Conservation (phyloP, 1,140 invertebrate species). For the Euura saliciscinereae region DNA sequence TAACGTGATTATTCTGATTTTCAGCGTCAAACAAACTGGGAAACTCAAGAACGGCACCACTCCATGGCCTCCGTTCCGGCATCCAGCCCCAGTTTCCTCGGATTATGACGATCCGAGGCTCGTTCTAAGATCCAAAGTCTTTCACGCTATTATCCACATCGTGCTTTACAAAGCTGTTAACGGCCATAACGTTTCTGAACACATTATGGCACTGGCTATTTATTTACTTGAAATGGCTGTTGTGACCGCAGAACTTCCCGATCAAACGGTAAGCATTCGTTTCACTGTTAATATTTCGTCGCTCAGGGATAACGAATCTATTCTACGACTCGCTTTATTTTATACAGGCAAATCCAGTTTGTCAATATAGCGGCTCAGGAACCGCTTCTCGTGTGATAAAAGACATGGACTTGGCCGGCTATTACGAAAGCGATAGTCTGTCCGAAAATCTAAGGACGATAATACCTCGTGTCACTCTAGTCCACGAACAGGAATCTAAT, state of each 20-base stretch:
- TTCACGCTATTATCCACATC: slow-evolving; percentile 85
- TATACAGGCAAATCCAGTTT: slow-evolving; percentile 52
- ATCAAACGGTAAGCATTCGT: slow-evolving; percentile 46
- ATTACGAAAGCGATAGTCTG: slow-evolving; percentile 79
- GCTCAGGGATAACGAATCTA: neutral
- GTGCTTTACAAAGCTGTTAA: slow-evolving; percentile 85
- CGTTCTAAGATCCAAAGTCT: slow-evolving; percentile 76
- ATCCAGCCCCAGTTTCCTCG: slow-evolving; percentile 68
- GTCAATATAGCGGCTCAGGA: slow-evolving; percentile 45
- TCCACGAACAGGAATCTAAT: slow-evolving; percentile 66
- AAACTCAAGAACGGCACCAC: slow-evolving; percentile 69
- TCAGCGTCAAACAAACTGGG: slow-evolving; percentile 68
- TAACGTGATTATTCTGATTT: slow-evolving; percentile 31
- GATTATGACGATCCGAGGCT: slow-evolving; percentile 76
- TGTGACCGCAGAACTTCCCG: slow-evolving; percentile 65
- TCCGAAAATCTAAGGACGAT: slow-evolving; percentile 80
- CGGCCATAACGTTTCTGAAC: slow-evolving; percentile 78
- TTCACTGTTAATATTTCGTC: neutral
- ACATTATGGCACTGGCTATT: slow-evolving; percentile 82
- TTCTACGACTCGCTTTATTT: slow-evolving; percentile 17
- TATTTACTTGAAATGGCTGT: slow-evolving; percentile 88
- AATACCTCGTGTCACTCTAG: slow-evolving; percentile 69
- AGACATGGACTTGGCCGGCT: slow-evolving; percentile 72
- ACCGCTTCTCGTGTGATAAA: slow-evolving; percentile 47
- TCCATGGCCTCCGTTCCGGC: slow-evolving; percentile 84